Evolutionary conservation across 2,888 invertebrate genomes (phyloP), one percentile per base, ranked within the genome.

Genomic region (Sarcophaga carnaria): DNA sequence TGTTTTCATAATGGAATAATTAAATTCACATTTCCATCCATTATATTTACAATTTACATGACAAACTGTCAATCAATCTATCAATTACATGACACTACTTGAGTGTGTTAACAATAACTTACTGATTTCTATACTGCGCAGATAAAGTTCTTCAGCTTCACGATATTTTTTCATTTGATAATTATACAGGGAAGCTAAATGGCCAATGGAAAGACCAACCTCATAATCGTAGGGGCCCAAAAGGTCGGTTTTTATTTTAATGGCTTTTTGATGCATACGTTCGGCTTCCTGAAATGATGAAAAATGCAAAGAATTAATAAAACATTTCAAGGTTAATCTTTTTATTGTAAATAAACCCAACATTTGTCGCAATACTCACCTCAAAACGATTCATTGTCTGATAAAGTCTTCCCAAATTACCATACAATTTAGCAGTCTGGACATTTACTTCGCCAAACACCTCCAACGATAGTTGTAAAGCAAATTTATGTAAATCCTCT

Each of bases 371-470:
- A 14, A 14, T 67, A 85, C 86, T 89, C 91, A 97, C 97, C 94
- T 96, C 95, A 93, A 96, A 98, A 92, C 96, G 95, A 91, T 95
- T 96, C 98, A 98, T 98, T 91, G 97, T 98, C 94, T 99, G 98
- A 94, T 98, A 98, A 17, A 99, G 95, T 17, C 99, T 94, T 80
- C 99, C 99, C 75, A 99, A 95, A 94, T 99, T 99, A 14, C 98
- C 98, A 94, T 98, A 99, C 93, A 98, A 98, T 92, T 98, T 98
- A 76, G 98, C 98, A 0, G 98, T 98, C 94, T 98, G 98, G 60
- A 98, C 97, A 94, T 98, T 98, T 92, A 96, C 96, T 94, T 98
- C 98, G 0, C 99, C 98, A 93, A 98, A 98, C 0, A 97, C 96
- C 92, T 96, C 95, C 93, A 96, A 95, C 17, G 97, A 96, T 64